Base-by-base conservation (phyloP, 2,797 vertebrate species). In the Chelonia mydas region DNA sequence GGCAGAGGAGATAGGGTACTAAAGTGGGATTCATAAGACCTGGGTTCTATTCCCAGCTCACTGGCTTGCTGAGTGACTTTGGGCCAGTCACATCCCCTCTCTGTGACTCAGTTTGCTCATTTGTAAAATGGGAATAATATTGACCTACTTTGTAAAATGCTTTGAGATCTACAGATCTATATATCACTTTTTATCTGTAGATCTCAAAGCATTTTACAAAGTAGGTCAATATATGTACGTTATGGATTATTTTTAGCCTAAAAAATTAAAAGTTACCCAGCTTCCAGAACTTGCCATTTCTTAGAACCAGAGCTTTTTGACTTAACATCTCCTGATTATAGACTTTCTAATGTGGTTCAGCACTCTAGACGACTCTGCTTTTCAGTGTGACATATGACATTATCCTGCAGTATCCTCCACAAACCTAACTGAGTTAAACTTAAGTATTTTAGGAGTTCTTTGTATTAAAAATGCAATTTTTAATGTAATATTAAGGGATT, bases 291-390 rank as follows among this genome's bases (percentile, higher is more conserved):
- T 74, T 82, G 37, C 57, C 57, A 90, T 88, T 85, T 59, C 81
- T 5, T 91, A 68, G 33, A 88, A 47, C 61, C 41, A 86, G 95
- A 84, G 21, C 5, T 78, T 8, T 88, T 61, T 87, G 59, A 77
- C 76, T 95, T 87, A 55, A 7, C 9, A 72, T 25, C 37, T 45
- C 72, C 23, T 23, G 23, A 91, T 59, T 13, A 16, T 1, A 59
- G 65, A 84, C 54, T 86, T 91, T 91, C 85, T 50, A 83, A 68
- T 91, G 90, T 6, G 6, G 61, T 96, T 93, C 55, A 93, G 55
- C 23, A 84, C 12, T 53, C 23, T 55, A 27, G 16, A 65, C 55
- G 57, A 41, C 92, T 88, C 31, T 10, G 86, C 59, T 27, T 86
- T 86, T 83, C 84, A 68, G 78, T 27, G 68, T n/a, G 16, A 65